phyloP scores from a whole-genome alignment of 2,888 invertebrate genomes.

The Chrysolina americana region DNA sequence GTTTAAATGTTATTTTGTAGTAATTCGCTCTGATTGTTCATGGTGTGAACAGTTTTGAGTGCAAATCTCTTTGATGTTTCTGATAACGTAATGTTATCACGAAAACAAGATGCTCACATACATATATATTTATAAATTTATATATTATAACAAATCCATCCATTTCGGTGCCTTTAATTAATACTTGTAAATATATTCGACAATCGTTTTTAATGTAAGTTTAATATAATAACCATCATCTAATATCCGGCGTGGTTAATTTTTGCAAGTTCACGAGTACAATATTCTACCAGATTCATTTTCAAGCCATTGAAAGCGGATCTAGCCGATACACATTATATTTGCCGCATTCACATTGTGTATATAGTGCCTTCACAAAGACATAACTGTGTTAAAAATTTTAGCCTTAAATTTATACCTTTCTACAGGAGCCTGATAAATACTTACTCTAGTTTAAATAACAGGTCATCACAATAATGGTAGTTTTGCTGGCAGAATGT shows the following conservation, averaged over 20 bases:
- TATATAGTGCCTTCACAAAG: conserved; percentile 58
- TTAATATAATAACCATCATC: neutral
- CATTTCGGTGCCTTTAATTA: conserved; percentile 68
- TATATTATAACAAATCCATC: conserved; percentile 65
- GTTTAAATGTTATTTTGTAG: conserved; percentile 49
- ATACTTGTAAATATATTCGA: conserved; percentile 61
- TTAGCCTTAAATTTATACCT: conserved; percentile 46
- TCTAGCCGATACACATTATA: neutral
- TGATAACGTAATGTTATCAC: conserved; percentile 58
- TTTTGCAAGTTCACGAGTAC: neutral
- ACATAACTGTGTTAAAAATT: conserved; percentile 47
- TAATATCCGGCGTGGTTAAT: neutral
- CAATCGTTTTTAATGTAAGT: conserved; percentile 55
- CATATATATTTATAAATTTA: conserved; percentile 52
- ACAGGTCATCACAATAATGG: conserved; percentile 34
- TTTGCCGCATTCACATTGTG: neutral
- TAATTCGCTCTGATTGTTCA: conserved; percentile 55
- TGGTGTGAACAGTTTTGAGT: conserved; percentile 50
- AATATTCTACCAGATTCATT: neutral
- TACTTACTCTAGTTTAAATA: conserved; percentile 41
- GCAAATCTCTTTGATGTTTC: conserved; percentile 42
- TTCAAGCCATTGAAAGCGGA: neutral
- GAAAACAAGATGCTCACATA: conserved; percentile 65
- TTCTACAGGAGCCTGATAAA: conserved; percentile 40
- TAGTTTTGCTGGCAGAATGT: conserved; percentile 50